Evolutionary conservation across 2,888 invertebrate species (phyloP).

Genomic region (Amiota minor): DNA sequence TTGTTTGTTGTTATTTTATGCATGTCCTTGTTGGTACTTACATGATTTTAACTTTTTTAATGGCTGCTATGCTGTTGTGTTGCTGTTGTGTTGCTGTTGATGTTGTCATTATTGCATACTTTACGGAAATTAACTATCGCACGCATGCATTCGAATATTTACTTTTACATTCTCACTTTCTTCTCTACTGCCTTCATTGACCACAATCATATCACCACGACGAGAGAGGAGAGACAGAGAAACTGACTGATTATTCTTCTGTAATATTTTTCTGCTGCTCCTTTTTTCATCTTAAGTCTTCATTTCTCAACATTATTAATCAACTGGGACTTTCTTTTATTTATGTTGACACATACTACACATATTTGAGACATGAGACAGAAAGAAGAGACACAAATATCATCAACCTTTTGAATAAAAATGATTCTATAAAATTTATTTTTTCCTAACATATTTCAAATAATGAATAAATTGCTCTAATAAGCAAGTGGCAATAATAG

Average conservation of each 20-base stretch:
- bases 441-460: no score
- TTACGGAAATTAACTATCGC: slow-evolving; percentile 71
- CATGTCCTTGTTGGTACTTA: slow-evolving; percentile 50
- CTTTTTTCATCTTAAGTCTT: no score
- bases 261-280: not conserved
- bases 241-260: not conserved
- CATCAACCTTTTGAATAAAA: not conserved
- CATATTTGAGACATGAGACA: not conserved
- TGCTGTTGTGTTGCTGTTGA: no score
- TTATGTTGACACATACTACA: slow-evolving; percentile 55
- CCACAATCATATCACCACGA: slow-evolving; percentile 7
- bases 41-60: slow-evolving; percentile 36
- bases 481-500: slow-evolving; percentile 2
- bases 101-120: slow-evolving; percentile 68
- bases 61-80: slow-evolving; percentile 50
- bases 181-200: slow-evolving; percentile 1
- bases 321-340: slow-evolving; percentile 61
- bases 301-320: slow-evolving; percentile 54
- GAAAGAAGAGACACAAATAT: not conserved
- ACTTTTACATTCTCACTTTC: slow-evolving; percentile 48
- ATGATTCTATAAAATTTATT: not conserved
- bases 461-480: not conserved
- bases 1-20: slow-evolving; percentile 46
- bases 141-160: slow-evolving; percentile 49
- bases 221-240: no score